Conservation (phyloP, 1,140 invertebrate genomes). For the Drosophila teissieri region DNA sequence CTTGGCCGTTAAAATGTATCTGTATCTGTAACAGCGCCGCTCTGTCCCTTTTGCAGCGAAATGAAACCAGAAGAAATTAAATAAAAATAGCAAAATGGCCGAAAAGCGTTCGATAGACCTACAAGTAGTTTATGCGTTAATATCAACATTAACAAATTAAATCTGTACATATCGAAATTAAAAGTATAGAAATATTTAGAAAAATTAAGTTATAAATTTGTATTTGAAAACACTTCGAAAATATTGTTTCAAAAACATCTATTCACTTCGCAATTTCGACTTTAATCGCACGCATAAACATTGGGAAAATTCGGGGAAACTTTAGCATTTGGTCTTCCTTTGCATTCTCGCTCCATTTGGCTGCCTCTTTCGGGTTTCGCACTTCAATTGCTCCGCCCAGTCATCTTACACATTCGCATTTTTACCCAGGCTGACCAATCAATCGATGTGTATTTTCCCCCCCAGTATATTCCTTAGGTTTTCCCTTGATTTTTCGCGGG, state of each 20-base stretch:
- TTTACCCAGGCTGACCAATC: constrained; percentile 33
- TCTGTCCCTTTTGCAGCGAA: constrained; percentile 18
- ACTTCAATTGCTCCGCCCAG: constrained; percentile 46
- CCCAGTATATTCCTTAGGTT: constrained; percentile 11
- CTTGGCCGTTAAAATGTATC: constrained; percentile 61
- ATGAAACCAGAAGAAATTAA: constrained; percentile 43
- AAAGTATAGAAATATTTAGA: no score
- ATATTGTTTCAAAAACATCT: no score
- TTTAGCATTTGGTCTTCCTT: constrained; percentile 42
- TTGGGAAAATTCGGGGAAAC: constrained; percentile 38
- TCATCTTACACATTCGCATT: constrained; percentile 23
- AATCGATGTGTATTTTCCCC: constrained; percentile 29
- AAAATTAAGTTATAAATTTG: not conserved
- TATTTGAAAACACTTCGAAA: not conserved
- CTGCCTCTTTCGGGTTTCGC: constrained; percentile 43
- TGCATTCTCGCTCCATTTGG: constrained; percentile 51
- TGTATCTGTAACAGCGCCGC: constrained; percentile 15
- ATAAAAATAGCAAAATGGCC: constrained; percentile 49
- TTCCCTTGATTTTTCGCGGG: constrained; percentile 22
- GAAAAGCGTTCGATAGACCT: constrained; percentile 6
- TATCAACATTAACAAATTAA: not conserved
- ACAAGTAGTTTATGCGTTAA: constrained; percentile 18
- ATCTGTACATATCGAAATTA: no score
- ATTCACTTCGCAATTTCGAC: not conserved
- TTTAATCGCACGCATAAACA: constrained; percentile 28